phyloP scores from a whole-genome alignment of 2,888 invertebrate genomes.

The Boloria euphrosyne region DNA sequence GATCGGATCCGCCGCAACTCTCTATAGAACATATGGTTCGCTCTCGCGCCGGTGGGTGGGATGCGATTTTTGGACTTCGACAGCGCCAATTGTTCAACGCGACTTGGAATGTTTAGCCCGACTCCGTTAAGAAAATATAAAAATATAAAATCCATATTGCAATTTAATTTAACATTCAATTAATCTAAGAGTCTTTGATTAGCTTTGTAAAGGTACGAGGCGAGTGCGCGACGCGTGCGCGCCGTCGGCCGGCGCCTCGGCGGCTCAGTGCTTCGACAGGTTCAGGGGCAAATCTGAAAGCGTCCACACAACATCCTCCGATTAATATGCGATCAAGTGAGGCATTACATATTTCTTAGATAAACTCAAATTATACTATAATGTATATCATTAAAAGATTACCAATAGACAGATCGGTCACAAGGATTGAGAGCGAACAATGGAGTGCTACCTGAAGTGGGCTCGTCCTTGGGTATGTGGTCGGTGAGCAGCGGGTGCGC shows the following conservation, averaged over 20 bases:
- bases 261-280: slow-evolving; percentile 90
- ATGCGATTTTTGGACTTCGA: slow-evolving; percentile 68
- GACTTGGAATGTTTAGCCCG: slow-evolving; percentile 68
- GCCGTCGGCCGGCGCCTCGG: slow-evolving; percentile 46
- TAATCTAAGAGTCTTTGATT: slow-evolving; percentile 44
- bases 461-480: slow-evolving; percentile 82
- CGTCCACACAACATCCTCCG: background rate
- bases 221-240: background rate
- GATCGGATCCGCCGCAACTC: slow-evolving; percentile 60
- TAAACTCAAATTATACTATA: background rate
- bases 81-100: slow-evolving; percentile 63
- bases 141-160: slow-evolving; percentile 33
- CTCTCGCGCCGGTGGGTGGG: slow-evolving; percentile 66
- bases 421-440: no score
- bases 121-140: slow-evolving; percentile 22
- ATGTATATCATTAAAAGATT: background rate
- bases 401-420: no score
- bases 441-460: slow-evolving; percentile 75
- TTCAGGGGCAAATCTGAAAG: slow-evolving; percentile 94
- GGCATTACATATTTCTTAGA: background rate
- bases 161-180: slow-evolving; percentile 33
- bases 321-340: background rate
- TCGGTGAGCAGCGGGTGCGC: slow-evolving; percentile 74
- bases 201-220: slow-evolving; percentile 35
- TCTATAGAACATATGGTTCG: slow-evolving; percentile 72